phyloP scores from a whole-genome alignment of 2,888 invertebrate genomes.

The Lathronympha strigana region DNA sequence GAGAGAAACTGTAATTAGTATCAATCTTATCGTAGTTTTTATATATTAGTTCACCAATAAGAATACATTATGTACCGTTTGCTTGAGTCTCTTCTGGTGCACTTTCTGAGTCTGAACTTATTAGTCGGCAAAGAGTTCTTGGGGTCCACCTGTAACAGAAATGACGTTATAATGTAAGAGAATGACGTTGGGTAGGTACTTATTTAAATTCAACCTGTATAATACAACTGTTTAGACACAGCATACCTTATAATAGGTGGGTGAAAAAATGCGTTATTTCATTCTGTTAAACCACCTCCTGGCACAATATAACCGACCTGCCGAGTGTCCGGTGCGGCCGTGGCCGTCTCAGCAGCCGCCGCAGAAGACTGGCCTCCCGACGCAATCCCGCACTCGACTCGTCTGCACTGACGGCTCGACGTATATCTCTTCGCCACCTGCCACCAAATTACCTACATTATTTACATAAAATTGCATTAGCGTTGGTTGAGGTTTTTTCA shows the following conservation, averaged over 20 bases:
- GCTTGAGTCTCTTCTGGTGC: conserved; percentile 56
- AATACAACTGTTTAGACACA: too few species aligned
- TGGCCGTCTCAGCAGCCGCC: conserved; percentile 59
- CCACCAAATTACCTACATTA: background rate
- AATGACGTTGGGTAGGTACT: too few species aligned
- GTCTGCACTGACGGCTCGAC: conserved; percentile 74
- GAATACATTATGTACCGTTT: conserved; percentile 51
- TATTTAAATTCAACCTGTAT: too few species aligned
- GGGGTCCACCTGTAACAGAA: conserved; percentile 69
- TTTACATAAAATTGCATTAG: too few species aligned
- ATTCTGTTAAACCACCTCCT: too few species aligned
- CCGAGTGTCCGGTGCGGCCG: conserved; percentile 62
- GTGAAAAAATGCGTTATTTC: too few species aligned
- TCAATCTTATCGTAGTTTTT: background rate
- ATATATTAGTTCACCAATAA: background rate
- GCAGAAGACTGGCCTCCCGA: conserved; percentile 65
- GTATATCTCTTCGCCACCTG: conserved; percentile 69
- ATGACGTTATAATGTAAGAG: too few species aligned
- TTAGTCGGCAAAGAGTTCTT: conserved; percentile 64
- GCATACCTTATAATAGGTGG: too few species aligned
- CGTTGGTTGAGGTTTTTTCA: too few species aligned
- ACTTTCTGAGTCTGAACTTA: conserved; percentile 69
- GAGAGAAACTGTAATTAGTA: conserved; percentile 3
- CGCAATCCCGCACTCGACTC: conserved; percentile 64
- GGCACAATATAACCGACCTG: conserved; percentile 53